Evolutionary conservation across 2,113 vertebrate species (phyloP).

Genomic region (Phalacrocorax aristotelis): DNA sequence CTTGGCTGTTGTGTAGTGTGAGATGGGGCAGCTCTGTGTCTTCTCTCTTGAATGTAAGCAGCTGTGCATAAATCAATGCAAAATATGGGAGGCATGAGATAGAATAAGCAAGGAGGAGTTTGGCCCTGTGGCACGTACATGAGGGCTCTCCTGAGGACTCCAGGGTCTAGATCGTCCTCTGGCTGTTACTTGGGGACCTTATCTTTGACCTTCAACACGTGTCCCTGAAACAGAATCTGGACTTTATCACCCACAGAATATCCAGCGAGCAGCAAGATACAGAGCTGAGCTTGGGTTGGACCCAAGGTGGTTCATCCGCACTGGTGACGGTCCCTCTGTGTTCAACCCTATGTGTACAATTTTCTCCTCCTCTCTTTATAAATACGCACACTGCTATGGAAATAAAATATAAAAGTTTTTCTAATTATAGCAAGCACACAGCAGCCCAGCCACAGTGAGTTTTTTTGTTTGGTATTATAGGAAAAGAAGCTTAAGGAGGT

Average conservation of each 20-base stretch:
- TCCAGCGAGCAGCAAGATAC: neutral
- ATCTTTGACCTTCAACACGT: neutral
- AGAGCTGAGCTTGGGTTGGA: neutral
- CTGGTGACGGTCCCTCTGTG: fast-evolving
- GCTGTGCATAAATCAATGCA: neutral
- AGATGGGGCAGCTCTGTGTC: neutral
- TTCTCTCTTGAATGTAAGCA: neutral
- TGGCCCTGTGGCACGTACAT: fast-evolving
- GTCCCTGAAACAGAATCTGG: neutral
- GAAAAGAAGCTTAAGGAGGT: neutral
- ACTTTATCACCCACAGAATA: neutral
- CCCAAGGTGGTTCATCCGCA: neutral
- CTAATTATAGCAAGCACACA: neutral
- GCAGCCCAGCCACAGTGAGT: neutral
- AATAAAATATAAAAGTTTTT: neutral
- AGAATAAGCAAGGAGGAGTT: neutral
- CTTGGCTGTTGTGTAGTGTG: neutral
- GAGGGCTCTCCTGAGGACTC: neutral
- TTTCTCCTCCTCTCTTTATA: neutral
- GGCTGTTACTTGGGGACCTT: neutral
- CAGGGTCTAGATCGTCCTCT: neutral
- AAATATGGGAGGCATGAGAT: neutral
- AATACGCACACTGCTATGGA: neutral
- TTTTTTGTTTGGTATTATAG: neutral
- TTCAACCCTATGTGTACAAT: fast-evolving